Evolutionary conservation across 2,797 vertebrate genomes (phyloP), one percentile per base, ranked within the genome.

Genomic region (Diceros bicornis): DNA sequence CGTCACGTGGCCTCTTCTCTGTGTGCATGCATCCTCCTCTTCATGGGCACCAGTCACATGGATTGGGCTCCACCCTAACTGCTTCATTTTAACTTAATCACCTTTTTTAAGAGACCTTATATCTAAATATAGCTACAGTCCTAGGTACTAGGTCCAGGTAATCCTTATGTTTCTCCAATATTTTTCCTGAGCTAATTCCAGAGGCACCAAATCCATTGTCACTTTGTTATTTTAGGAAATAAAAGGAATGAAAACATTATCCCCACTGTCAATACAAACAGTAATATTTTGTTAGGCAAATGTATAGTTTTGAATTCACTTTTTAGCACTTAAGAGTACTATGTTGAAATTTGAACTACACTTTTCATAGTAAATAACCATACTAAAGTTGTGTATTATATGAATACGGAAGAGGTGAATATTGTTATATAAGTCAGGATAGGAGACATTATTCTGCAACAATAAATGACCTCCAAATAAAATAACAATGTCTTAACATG

Each of bases 31-130:
- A 32, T 9, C 8, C 8, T 41, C 41, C 41, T 41, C 4, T 41
- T 41, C 41, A 41, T 41, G 41, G 41, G 41, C 41, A 41, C 41
- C 41, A 41, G 41, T 41, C 41, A 41, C 5, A 41, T 69, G 21
- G 18, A 17, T 27, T 37, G 21, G 12, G 4, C 4, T 4, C 3
- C 2, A 7, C 4, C 7, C 10, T 52, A 8, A 29, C 0, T 14
- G 6, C 4, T 4, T 82, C 21, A 57, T 62, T 34, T 85, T 27
- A 41, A 89, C 9, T 37, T 44, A 87, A 18, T 81, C 9, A 34
- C 57, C 0, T 57, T 21, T 29, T 32, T 41, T 4, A 41, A 23
- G 90, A 74, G 21, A 23, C 7, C 2, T 16, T 34, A 17, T 84
- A 32, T 88, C 14, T 23, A 89, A 23, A 78, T 66, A 11, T 4